Conservation (phyloP, 2,113 vertebrate species). For the Mesoclemmys tuberculata region DNA sequence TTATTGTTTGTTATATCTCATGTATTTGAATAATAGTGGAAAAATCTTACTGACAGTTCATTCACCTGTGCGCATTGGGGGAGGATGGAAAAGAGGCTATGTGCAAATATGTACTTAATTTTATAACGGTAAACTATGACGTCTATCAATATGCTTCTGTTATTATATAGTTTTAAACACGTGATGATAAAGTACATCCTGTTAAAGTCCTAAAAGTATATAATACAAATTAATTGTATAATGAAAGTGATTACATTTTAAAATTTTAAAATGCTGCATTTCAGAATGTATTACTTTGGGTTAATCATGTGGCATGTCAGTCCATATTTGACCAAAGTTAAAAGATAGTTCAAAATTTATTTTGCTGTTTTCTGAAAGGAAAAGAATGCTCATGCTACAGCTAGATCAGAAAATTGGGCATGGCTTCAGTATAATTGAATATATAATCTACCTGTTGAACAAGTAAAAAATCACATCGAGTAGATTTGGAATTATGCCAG, state of each 20-base stretch:
- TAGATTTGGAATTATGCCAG: not conserved
- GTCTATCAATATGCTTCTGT: not conserved
- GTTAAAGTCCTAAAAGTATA: not conserved
- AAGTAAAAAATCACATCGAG: not conserved
- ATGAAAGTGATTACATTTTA: not conserved
- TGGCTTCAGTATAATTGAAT: not conserved
- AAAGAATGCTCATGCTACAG: not conserved
- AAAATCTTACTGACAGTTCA: not conserved
- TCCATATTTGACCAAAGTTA: not conserved
- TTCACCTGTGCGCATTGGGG: not conserved
- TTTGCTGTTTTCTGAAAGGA: not conserved
- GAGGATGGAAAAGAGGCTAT: not conserved
- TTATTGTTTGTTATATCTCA: not conserved
- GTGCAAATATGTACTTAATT: not conserved
- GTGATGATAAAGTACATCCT: not conserved
- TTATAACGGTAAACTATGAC: not conserved
- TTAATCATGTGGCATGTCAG: not conserved
- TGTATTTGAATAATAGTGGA: not conserved
- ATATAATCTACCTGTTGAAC: not conserved
- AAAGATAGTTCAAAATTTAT: not conserved
- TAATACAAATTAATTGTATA: not conserved
- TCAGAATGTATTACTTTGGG: not conserved
- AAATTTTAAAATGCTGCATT: not conserved
- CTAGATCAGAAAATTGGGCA: not conserved
- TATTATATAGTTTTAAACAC: not conserved